Conservation (phyloP, 2,113 vertebrate species). For the Zosterops japonicus region DNA sequence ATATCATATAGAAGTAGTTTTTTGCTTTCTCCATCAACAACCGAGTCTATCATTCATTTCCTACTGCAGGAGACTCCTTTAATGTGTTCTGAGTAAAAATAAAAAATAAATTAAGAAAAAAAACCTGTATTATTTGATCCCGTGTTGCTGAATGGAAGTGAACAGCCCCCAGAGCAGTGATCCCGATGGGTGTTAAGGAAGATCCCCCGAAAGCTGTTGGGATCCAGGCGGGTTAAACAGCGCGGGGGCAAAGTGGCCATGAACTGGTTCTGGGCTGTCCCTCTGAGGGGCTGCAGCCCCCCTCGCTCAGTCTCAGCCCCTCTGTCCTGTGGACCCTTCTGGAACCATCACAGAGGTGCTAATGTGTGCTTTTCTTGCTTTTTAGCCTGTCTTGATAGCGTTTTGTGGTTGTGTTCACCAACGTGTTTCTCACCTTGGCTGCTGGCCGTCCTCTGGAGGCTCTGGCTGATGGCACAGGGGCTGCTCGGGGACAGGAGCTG, state of each 20-base stretch:
- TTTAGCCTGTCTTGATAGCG: slow-evolving; percentile 27
- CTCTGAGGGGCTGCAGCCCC: not conserved
- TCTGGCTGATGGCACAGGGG: slow-evolving; percentile 31
- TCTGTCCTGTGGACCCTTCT: slow-evolving; percentile 22
- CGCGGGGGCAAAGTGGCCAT: not conserved
- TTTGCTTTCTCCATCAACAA: slow-evolving; percentile 57
- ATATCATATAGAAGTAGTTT: slow-evolving; percentile 41
- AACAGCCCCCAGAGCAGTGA: not conserved
- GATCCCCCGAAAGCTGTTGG: not conserved
- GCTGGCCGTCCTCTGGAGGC: slow-evolving; percentile 58
- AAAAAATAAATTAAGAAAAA: not conserved
- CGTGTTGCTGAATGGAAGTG: slow-evolving; percentile 11
- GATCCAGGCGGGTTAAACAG: not conserved
- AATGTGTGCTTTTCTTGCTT: slow-evolving; percentile 67
- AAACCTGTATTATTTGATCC: not conserved
- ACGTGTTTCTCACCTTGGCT: slow-evolving; percentile 68
- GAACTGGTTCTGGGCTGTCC: not conserved
- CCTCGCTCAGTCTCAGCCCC: not conserved
- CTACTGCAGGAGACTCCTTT: not conserved
- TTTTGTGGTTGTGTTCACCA: slow-evolving; percentile 35
- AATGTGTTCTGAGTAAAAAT: not conserved
- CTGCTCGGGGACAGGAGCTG: not conserved
- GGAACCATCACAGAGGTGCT: slow-evolving; percentile 66
- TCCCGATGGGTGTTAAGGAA: not conserved
- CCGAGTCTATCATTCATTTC: not conserved